Percentiles rank a stretch among this genome's conserved stretches.
Evolutionary conservation across 2,113 vertebrate genomes (phyloP).

Genomic region (Terrapene triunguis): DNA sequence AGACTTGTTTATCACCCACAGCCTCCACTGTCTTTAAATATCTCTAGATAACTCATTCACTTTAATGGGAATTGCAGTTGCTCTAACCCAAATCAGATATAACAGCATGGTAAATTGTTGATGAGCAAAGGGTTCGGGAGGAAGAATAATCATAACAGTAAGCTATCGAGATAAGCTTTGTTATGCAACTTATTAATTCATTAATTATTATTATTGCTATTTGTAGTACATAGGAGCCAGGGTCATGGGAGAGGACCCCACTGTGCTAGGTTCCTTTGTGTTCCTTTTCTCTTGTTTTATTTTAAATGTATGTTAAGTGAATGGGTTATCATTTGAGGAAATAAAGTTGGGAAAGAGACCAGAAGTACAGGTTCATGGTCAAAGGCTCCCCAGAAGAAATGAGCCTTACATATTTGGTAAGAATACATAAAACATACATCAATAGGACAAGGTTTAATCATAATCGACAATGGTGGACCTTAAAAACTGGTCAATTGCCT

Average conservation of each 20-base stretch:
- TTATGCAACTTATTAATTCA: not conserved
- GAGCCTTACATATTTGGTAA: constrained; percentile 15
- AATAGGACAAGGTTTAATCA: constrained; percentile 35
- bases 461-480: constrained; percentile 51
- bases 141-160: not conserved
- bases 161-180: rapidly evolving
- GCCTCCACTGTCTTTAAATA: not conserved
- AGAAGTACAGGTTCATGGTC: not conserved
- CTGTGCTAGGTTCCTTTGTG: not conserved
- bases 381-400: constrained; percentile 23
- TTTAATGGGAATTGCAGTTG: not conserved
- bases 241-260: not conserved
- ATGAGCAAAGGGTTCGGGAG: not conserved
- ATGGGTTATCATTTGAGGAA: constrained; percentile 35
- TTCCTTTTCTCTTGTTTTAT: not conserved
- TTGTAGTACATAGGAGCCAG: not conserved
- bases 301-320: constrained; percentile 53
- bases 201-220: not conserved
- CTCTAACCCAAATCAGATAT: not conserved
- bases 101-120: not conserved
- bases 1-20: not conserved
- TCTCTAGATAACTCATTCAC: not conserved
- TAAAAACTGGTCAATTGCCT: constrained; percentile 53
- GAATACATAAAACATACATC: constrained; percentile 38
- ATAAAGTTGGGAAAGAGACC: constrained; percentile 45